Conservation (phyloP, 2,113 vertebrate genomes). For the Acanthisitta chloris region DNA sequence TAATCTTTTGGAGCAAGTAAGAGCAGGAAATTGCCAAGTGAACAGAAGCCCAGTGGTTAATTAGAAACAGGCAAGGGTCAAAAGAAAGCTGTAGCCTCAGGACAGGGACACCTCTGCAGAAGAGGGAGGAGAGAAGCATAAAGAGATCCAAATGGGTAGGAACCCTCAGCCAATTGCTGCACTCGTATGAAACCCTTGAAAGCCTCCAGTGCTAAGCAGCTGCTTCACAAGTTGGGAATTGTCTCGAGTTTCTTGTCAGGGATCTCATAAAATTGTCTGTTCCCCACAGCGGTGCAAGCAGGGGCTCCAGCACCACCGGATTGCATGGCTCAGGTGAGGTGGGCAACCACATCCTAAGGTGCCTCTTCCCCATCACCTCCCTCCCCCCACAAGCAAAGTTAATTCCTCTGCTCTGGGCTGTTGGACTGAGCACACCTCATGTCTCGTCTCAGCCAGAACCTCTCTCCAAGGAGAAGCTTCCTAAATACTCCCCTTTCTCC, state of each 20-base stretch:
- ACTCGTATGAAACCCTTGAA: not conserved
- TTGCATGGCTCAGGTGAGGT: not conserved
- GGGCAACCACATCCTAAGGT: not conserved
- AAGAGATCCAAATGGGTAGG: constrained; percentile 36
- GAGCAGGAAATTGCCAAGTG: not conserved
- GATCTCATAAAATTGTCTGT: not conserved
- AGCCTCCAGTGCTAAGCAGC: not conserved
- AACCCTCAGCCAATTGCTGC: constrained; percentile 41
- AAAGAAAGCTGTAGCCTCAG: not conserved
- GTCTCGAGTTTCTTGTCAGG: constrained; percentile 35
- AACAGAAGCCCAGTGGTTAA: not conserved
- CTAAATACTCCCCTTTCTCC: constrained; percentile 34
- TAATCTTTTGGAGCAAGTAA: not conserved
- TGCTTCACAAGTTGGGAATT: constrained; percentile 9
- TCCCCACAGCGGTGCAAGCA: constrained; percentile 21
- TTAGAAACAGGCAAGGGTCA: not conserved
- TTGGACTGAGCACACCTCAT: constrained; percentile 25
- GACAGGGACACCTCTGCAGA: not conserved
- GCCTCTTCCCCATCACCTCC: constrained; percentile 19
- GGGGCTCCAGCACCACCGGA: not conserved
- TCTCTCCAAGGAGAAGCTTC: constrained; percentile 44
- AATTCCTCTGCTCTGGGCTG: constrained; percentile 7
- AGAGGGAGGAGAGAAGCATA: constrained; percentile 11
- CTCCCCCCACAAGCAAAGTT: constrained; percentile 51
- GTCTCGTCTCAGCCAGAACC: constrained; percentile 15